Evolutionary conservation across 2,113 vertebrate species (phyloP), one percentile per base, ranked within the genome.

Genomic region (Tragelaphus strepsiceros): DNA sequence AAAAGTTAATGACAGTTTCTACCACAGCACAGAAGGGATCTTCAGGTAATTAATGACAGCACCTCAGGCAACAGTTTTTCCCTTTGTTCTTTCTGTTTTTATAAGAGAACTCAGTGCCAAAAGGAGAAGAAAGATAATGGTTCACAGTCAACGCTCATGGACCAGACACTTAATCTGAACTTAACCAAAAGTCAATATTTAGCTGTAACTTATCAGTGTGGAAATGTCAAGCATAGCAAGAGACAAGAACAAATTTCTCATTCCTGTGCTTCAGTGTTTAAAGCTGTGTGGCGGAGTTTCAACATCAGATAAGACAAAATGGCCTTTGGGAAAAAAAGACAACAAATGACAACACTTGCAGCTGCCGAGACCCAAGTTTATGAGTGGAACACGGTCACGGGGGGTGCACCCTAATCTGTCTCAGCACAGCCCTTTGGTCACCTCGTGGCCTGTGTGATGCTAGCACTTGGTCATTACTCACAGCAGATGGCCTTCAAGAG

Each of bases 271-370:
- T 98, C 49, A 39, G 82, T 15, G 11, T 98, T 98, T 97, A 98
- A 98, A 99, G 98, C 96, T 74, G 77, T 80, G 84, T 97, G 96
- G 97, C 98, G 96, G 97, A 98, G 64, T 98, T 98, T 99, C 97
- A 98, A 85, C 97, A 99, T 99, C 98, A 98, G 99, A 99, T 99
- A 99, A 99, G 92, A 98, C 98, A 99, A 99, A 98, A 98, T 30
- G 90, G 81, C 84, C 32, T 90, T 98, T 97, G 90, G 90, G 78
- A 32, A 90, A 96, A 96, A 91, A 58, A 92, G 56, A 43, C 91
- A 98, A 97, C 84, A 98, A 98, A 98, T 97, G 96, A 98, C 97
- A 98, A 97, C 86, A 94, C 90, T 97, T 88, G 89, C 10, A 89
- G 96, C 98, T 98, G 96, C 94, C 32, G 46, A 98, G 93, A 96